phyloP scores from a whole-genome alignment of 2,113 vertebrate species.

The Upupa epops region DNA sequence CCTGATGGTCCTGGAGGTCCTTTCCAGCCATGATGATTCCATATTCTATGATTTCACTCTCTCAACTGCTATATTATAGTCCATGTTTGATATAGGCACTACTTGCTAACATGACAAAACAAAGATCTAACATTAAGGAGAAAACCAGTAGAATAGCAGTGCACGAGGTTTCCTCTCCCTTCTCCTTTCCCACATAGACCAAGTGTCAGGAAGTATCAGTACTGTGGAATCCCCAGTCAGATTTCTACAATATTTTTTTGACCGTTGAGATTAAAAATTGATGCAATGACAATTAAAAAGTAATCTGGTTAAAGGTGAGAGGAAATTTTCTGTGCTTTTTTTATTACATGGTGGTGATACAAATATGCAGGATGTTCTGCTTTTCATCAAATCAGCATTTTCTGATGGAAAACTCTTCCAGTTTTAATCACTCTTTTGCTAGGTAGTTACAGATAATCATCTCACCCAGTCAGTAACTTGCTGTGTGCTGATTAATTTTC shows the following conservation, averaged over 20 bases:
- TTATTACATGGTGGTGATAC: background rate
- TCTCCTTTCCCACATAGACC: background rate
- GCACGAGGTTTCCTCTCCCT: background rate
- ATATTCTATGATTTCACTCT: no score
- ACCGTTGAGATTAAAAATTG: background rate
- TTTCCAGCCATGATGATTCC: no score
- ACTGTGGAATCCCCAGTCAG: background rate
- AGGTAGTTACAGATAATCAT: background rate
- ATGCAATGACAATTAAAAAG: background rate
- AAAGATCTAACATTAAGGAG: background rate
- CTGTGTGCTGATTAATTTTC: constrained; percentile 16
- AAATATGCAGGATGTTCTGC: background rate
- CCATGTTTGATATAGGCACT: background rate
- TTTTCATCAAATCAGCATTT: background rate
- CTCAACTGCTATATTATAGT: background rate
- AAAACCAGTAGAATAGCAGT: background rate
- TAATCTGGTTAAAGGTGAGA: background rate
- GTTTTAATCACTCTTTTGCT: background rate
- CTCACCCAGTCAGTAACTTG: background rate
- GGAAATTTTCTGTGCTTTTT: background rate
- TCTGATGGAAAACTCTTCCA: background rate
- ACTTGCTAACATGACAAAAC: background rate
- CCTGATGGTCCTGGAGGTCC: no score
- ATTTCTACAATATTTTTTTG: background rate
- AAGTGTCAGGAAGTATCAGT: background rate